Evolutionary conservation across 1,140 invertebrate genomes (phyloP).

Genomic region (Brachionus sp.): DNA sequence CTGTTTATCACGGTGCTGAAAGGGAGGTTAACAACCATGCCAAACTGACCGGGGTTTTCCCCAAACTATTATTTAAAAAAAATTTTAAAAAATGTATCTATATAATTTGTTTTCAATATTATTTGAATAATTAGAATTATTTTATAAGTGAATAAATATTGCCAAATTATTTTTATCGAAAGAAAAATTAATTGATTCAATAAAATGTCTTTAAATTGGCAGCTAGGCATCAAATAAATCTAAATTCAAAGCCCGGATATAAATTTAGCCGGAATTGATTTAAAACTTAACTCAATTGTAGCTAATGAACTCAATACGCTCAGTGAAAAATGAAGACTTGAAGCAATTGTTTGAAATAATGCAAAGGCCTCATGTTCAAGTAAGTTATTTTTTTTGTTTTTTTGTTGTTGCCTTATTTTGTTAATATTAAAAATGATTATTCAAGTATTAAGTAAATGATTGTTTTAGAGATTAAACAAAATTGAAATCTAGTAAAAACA

Average conservation of each 20-base stretch:
- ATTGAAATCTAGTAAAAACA: not conserved
- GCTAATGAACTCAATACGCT: not conserved
- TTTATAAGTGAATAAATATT: no score
- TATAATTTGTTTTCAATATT: no score
- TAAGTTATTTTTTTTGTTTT: slow-evolving; percentile 18
- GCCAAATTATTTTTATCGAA: no score
- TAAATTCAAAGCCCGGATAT: not conserved
- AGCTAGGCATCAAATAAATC: not conserved
- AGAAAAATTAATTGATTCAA: no score
- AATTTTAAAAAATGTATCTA: no score
- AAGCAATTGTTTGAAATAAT: not conserved
- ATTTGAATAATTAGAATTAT: no score
- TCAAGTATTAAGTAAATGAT: not conserved
- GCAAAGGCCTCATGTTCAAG: slow-evolving; percentile 31
- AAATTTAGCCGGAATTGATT: not conserved
- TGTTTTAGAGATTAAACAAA: not conserved
- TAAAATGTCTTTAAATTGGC: not conserved
- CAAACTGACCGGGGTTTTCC: no score
- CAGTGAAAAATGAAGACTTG: slow-evolving; percentile 22
- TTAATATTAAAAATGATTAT: no score
- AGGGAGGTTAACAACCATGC: no score
- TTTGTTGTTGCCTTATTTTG: no score
- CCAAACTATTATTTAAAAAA: no score
- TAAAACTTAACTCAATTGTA: not conserved
- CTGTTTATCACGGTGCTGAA: no score